Percentiles rank a stretch among this genome's conserved stretches.
These are phyloP conservation scores for Loripinus fragilis DNA, from an alignment of 2,888 invertebrate genomes.

Conservation along the genomic window DNA sequence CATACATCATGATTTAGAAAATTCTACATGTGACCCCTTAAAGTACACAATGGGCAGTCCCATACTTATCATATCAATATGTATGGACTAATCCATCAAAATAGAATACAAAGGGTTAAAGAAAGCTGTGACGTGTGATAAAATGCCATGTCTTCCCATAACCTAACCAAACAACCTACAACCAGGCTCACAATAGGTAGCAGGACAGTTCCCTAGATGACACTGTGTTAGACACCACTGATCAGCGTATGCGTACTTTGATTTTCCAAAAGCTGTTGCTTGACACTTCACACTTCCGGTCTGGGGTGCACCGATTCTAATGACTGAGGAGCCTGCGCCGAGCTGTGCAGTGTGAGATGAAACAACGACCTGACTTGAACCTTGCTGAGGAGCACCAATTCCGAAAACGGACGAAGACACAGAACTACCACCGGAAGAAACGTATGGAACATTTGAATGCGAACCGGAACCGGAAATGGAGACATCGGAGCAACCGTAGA, in stretches of 20 bases:
- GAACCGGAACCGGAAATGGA: conserved; percentile 30
- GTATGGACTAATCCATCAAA: no score
- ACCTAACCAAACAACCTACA: conserved; percentile 24
- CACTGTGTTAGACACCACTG: conserved; percentile 60
- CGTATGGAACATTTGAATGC: neutral
- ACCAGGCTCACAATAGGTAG: conserved; percentile 46
- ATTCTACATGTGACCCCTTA: no score
- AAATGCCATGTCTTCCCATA: no score
- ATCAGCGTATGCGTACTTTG: conserved; percentile 43
- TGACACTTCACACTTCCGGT: conserved; percentile 21
- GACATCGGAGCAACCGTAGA: conserved; percentile 54
- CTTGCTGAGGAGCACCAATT: conserved; percentile 7
- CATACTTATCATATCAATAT: no score
- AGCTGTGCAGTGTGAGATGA: neutral
- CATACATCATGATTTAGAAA: no score
- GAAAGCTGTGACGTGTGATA: no score
- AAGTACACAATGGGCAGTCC: no score
- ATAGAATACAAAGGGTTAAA: no score
- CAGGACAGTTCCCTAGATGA: conserved; percentile 53
- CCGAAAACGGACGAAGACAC: neutral
- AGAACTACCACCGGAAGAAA: neutral
- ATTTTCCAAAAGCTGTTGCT: conserved; percentile 40
- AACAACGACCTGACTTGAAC: neutral
- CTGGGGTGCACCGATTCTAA: neutral
- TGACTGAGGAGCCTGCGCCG: neutral